Evolutionary conservation across 2,888 invertebrate genomes (phyloP).

Genomic region (Metalampra italica): DNA sequence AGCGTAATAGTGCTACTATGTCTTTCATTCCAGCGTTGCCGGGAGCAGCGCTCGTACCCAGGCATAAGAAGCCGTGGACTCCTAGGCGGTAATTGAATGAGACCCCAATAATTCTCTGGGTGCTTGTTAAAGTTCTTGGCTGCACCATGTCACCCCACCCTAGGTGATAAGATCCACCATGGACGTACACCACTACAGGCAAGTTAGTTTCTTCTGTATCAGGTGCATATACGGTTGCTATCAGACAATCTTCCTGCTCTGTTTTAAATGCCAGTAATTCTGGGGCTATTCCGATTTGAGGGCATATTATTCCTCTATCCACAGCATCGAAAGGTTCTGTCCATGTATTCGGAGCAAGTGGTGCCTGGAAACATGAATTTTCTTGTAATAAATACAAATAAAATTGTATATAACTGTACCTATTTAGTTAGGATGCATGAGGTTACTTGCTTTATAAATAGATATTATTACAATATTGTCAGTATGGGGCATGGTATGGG

Average conservation of each 20-base stretch:
- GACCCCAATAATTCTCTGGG: slow-evolving; percentile 17
- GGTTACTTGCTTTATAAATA: too few species aligned
- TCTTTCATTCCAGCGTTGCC: slow-evolving; percentile 25
- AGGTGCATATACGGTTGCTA: slow-evolving; percentile 9
- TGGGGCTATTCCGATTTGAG: neutral
- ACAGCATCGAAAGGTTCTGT: neutral
- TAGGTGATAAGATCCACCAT: slow-evolving; percentile 16
- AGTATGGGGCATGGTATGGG: too few species aligned
- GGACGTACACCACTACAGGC: slow-evolving; percentile 16
- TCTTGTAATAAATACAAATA: too few species aligned
- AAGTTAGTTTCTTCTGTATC: slow-evolving; percentile 12
- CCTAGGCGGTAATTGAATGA: slow-evolving; percentile 23
- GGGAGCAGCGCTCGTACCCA: slow-evolving; percentile 21
- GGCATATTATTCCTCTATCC: neutral
- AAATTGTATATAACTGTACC: too few species aligned
- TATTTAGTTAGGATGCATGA: too few species aligned
- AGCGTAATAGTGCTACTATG: slow-evolving; percentile 16
- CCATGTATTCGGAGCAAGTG: neutral
- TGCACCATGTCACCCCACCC: slow-evolving; percentile 7
- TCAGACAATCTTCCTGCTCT: slow-evolving; percentile 14
- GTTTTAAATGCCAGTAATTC: neutral
- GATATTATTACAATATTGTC: too few species aligned
- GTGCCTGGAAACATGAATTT: neutral
- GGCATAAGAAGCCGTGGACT: slow-evolving; percentile 20
- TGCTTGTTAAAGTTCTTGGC: slow-evolving; percentile 9